These are phyloP conservation scores for Amphipoea oculea DNA, from an alignment of 2,888 invertebrate genomes.

Conservation along the genomic window DNA sequence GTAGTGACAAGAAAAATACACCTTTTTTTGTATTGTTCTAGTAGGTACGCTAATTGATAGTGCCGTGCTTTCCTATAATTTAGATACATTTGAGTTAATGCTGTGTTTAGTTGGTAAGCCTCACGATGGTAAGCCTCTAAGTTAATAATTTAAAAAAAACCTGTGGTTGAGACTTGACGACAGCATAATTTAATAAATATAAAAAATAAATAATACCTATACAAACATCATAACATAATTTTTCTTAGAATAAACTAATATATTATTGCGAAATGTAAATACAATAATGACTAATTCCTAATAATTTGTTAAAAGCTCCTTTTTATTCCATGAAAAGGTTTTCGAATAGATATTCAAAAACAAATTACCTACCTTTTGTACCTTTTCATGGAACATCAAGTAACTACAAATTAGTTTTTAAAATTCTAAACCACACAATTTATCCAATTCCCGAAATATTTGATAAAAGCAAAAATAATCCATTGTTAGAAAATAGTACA, in stretches of 20 bases:
- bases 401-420: background rate
- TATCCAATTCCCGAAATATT: background rate
- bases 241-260: no score
- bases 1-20: background rate
- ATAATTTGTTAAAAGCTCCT: background rate
- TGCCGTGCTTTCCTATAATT: no score
- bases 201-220: background rate
- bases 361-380: no score
- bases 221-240: background rate
- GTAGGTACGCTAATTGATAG: no score
- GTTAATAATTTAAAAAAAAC: background rate
- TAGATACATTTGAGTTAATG: background rate
- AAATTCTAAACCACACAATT: background rate
- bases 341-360: no score
- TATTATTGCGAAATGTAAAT: no score
- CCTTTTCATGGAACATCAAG: no score
- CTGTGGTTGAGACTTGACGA: background rate
- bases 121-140: no score
- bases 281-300: background rate
- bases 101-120: background rate
- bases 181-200: background rate
- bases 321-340: no score
- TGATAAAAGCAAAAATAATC: conserved; percentile 1
- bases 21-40: no score
- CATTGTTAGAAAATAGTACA: conserved; percentile 18